phyloP scores from a whole-genome alignment of 1,140 invertebrate species.

The Achroia grisella region DNA sequence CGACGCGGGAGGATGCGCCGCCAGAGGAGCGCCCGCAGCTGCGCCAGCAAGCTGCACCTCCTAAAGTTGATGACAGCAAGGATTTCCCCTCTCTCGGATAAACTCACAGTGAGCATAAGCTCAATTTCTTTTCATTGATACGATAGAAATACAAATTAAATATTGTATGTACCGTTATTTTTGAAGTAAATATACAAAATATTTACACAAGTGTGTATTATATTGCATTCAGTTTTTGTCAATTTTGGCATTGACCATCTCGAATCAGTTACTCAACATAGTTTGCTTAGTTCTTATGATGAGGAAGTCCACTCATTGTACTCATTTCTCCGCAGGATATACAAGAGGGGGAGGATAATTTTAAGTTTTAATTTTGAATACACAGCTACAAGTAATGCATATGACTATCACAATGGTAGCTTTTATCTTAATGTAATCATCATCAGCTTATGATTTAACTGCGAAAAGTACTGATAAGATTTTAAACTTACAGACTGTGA shows the following conservation, averaged over 20 bases:
- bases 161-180: conserved; percentile 74
- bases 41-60: conserved; percentile 77
- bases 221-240: conserved; percentile 60
- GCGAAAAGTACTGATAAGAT: conserved; percentile 34
- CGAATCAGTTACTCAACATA: conserved; percentile 11
- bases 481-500: conserved; percentile 62
- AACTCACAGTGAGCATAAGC: conserved; percentile 54
- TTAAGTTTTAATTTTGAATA: conserved; percentile 50
- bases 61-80: conserved; percentile 95
- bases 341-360: conserved; percentile 42
- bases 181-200: conserved; percentile 75
- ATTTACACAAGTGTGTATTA: conserved; percentile 73
- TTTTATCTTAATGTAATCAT: conserved; percentile 65
- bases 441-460: conserved; percentile 57
- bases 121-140: conserved; percentile 61
- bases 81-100: conserved; percentile 95
- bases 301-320: conserved; percentile 23
- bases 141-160: conserved; percentile 66
- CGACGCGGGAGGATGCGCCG: conserved; percentile 41
- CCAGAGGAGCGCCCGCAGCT: conserved; percentile 39
- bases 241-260: conserved; percentile 38
- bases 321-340: conserved; percentile 25
- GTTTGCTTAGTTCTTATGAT: conserved; percentile 21
- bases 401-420: conserved; percentile 61
- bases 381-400: conserved; percentile 50